Evolutionary conservation across 2,797 vertebrate species (phyloP), one percentile per base, ranked within the genome.

Genomic region (Cyclura pinguis): DNA sequence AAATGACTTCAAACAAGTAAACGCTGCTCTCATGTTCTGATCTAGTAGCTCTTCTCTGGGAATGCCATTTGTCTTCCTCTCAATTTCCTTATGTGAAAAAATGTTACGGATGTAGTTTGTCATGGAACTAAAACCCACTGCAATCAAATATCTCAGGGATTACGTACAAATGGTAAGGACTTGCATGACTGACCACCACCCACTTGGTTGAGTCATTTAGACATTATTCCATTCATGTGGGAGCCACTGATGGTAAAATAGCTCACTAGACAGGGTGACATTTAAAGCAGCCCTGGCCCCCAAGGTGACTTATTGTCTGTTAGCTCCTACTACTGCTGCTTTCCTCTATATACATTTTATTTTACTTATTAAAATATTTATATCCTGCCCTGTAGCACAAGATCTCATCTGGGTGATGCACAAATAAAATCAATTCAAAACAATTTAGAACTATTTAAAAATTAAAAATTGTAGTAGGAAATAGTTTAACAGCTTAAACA

Each of bases 51-150:
- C 80, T 91, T 22, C 50, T 67, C 10, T 57, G 55, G 92, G 91
- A 92, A 93, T 89, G 87, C 50, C 93, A 82, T 69, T 90, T 87
- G 91, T 93, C 86, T 86, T n/a, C 22, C 38, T 80, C 18, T 80
- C 57, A 47, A 50, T 78, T 87, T 80, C 74, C 42, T 77, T 62
- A 32, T 42, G 24, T 27, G 5, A 67, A 14, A 47, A 50, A 29
- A 29, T 9, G 22, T 29, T 29, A 94, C 80, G 10, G 29, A 22
- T 42, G 47, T 52, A 85, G 93, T 94, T 91, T 83, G 83, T 94
- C 93, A 95, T 89, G 84, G 89, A 82, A 85, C 90, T 91, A 90
- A 93, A 88, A 32, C 67, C 94, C 85, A 93, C 90, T 90, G 80
- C 38, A 94, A 92, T 88, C 84, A 69, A 87, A 94, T 64, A 59